phyloP scores from a whole-genome alignment of 2,888 invertebrate species.

The Pyrgus malvae region DNA sequence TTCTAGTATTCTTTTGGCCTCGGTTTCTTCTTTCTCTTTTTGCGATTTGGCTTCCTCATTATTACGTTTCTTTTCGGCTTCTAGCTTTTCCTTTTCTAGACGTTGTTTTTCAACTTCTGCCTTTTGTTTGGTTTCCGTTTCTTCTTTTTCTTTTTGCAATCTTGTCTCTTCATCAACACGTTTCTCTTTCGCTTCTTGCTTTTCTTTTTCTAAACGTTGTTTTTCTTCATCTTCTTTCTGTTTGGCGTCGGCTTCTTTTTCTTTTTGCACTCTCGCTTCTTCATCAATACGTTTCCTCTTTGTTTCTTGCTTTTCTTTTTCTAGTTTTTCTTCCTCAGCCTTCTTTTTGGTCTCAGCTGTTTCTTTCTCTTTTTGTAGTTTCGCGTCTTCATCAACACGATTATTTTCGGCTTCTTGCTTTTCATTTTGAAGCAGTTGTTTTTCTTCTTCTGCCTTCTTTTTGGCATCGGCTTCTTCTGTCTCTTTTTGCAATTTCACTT shows the following conservation, averaged over 20 bases:
- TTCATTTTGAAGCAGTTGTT: not conserved
- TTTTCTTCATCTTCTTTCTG: not conserved
- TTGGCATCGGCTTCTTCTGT: slow-evolving; percentile 25
- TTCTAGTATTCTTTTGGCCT: not conserved
- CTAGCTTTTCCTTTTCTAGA: slow-evolving; percentile 2
- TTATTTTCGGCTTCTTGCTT: slow-evolving; percentile 10
- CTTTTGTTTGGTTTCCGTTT: not conserved
- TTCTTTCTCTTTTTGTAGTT: slow-evolving; percentile 3
- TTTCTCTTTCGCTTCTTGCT: not conserved
- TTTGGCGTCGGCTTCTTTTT: not conserved
- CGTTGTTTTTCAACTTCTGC: not conserved
- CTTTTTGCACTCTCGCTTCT: not conserved
- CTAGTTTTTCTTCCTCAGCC: not conserved
- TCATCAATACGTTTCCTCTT: not conserved
- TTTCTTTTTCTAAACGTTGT: not conserved
- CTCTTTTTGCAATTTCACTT: slow-evolving; percentile 2
- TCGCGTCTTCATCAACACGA: slow-evolving; percentile 2
- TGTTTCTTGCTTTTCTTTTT: slow-evolving; percentile 3
- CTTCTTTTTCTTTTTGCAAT: not conserved
- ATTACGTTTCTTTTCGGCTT: not conserved
- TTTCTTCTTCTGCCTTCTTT: no score
- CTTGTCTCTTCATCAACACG: not conserved
- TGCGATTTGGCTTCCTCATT: not conserved
- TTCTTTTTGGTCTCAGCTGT: slow-evolving; percentile 21
- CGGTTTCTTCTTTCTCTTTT: not conserved